Base-by-base conservation (phyloP, 1,140 invertebrate species). In the Nephotettix cincticeps region DNA sequence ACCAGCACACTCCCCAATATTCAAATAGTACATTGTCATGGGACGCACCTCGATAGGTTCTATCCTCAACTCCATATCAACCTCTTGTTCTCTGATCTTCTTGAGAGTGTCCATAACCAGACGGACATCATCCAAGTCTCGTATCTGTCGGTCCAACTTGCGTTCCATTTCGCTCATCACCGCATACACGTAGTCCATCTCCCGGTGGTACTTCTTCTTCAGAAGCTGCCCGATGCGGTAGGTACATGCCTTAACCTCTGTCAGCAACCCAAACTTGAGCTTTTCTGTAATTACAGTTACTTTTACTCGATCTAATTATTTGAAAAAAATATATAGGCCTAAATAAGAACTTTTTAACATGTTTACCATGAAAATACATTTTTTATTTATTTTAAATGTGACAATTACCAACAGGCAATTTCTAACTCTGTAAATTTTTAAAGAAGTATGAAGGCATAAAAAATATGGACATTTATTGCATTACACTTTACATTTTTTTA, bases 101-200 rank as follows among this genome's bases (percentile, higher is more conserved):
- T 93, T 93, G 68, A 98, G 80, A 0, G 92, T 95, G 72, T 96
- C 93, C 93, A 99, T 98, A 21, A 95, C 91, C 77, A 93, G 88
- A 63, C 95, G 85, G 0, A 98, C 94, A 76, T 98, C 96, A 80
- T 99, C 96, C 25, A 98, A 84, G 79, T 97, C 96, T 65, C 93
- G 86, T 51, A 98, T 93, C 56, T 92, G 93, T 45, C 93, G 85
- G 74, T 93, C 90, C 21, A 98, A 82, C 79, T 94, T 93, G 54
- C 94, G 88, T 75, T 92, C 92, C 84, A 97, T 90, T 80, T 97
- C 95, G 75, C 90, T 95, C 81, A 98, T 95, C 29, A 96, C 92
- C 0, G 91, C 92, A 75, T 97, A 94, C 27, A 97, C 94, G 74
- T 95, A 93, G 76, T 98, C 94, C 94, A 97, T 98, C 83, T 97